Evolutionary conservation across 2,888 invertebrate genomes (phyloP), one percentile per base, ranked within the genome.

Genomic region (Drosophila setosimentum): DNA sequence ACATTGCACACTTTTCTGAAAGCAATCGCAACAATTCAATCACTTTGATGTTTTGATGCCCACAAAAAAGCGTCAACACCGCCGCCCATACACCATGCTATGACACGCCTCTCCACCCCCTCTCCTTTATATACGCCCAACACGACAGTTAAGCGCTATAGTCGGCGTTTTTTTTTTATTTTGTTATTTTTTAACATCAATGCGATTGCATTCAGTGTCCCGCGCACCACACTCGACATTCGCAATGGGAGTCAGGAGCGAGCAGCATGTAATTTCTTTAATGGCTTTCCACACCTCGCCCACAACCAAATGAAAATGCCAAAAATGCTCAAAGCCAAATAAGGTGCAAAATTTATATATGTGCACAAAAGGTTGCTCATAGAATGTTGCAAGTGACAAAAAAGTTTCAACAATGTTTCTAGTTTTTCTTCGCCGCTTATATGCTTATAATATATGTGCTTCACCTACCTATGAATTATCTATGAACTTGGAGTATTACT

Each of bases 261-360:
- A 70, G 49, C 87, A 89, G 60, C 79, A 91, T 84, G 89, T 92
- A 91, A 92, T 91, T 92, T 91, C 91, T 91, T 90, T 92, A 91
- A 91, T 91, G 91, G 91, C 90, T 90, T 87, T 80, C 66, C 76
- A 70, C 73, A 68, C 76, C 68, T 63, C 73, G 51, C 71, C 57
- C 73, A 68, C 63, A 63, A 30, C 33, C 49, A 51, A 37, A 40
- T 58, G 27, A 55, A 60, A 78, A 77, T 73, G 68, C 82, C 57
- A 74, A 89, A 87, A 82, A 62, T 69, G 42, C 61, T 64, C 53
- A 61, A 74, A 88, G 80, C 77, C 72, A 69, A 80, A 83, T 64
- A 74, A 84, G 90, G 87, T 88, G 90, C 65, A 68, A 80, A 73
- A 77, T 60, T 57, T 50, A 45, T 37, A 40, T 48, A 55, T 32